Evolutionary conservation across 2,113 vertebrate species (phyloP).

Genomic region (Sciurus niger): DNA sequence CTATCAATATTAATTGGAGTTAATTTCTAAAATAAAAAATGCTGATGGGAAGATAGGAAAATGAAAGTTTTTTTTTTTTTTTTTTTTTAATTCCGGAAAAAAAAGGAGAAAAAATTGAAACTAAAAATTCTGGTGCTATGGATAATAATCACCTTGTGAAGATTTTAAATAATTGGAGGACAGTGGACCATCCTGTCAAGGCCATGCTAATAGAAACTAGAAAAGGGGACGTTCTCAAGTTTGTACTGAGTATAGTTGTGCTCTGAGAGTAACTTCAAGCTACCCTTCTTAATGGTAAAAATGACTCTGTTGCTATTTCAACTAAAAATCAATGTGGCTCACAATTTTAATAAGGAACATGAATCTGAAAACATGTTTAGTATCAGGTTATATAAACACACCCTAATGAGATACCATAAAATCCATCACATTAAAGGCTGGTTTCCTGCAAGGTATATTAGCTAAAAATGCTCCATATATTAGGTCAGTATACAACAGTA

Average conservation of each 20-base stretch:
- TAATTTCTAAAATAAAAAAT: conserved; percentile 18
- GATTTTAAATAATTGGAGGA: conserved; percentile 68
- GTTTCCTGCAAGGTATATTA: conserved; percentile 92
- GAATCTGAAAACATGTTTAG: conserved; percentile 91
- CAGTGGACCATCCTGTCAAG: conserved; percentile 75
- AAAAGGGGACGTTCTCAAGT: conserved; percentile 75
- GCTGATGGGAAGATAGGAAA: conserved; percentile 12
- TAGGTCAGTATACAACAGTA: conserved; percentile 90
- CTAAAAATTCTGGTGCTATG: conserved; percentile 78
- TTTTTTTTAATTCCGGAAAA: neutral
- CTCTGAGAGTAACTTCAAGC: conserved; percentile 87
- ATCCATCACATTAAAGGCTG: conserved; percentile 92
- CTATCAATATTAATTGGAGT: conserved; percentile 71
- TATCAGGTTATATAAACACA: conserved; percentile 92
- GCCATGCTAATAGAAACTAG: conserved; percentile 82
- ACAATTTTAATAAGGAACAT: conserved; percentile 92
- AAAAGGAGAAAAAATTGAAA: conserved; percentile 55
- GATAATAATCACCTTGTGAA: conserved; percentile 59
- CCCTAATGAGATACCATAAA: conserved; percentile 93
- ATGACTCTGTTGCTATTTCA: conserved; percentile 84
- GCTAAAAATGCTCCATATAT: conserved; percentile 92
- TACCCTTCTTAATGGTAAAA: conserved; percentile 87
- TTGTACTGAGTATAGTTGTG: conserved; percentile 81
- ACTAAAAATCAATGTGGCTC: conserved; percentile 90
- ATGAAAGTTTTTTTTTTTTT: neutral